A percentile compares a stretch with the other conserved stretches of the same genome.
Conservation (phyloP, 1,140 invertebrate genomes). For the Zaprionus ghesquierei region DNA sequence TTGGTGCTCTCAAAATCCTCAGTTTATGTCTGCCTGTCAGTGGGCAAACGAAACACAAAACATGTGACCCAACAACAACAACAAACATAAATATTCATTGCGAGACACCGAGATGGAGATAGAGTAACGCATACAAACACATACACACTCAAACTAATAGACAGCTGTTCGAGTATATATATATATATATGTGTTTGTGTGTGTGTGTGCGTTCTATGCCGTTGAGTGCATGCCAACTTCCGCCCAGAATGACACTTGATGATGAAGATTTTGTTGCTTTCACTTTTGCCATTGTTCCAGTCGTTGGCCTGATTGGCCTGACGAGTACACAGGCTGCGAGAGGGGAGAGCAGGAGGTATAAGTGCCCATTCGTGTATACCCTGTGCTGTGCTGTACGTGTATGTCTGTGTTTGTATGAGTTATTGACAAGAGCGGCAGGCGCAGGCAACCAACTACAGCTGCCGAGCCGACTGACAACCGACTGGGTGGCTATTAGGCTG, state of each 20-base stretch:
- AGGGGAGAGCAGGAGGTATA: background rate
- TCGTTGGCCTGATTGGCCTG: constrained; percentile 35
- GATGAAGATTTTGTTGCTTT: constrained; percentile 81
- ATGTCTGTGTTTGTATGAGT: constrained; percentile 21
- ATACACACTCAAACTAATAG: constrained; percentile 20
- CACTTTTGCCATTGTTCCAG: constrained; percentile 63
- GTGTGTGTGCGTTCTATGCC: constrained; percentile 12
- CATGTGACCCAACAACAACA: constrained; percentile 39
- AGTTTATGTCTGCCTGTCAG: constrained; percentile 35
- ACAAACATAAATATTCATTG: constrained; percentile 78
- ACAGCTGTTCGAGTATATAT: constrained; percentile 45
- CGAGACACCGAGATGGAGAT: constrained; percentile 24
- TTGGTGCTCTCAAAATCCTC: constrained; percentile 13
- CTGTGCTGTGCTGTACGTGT: background rate
- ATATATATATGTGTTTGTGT: constrained; percentile 22
- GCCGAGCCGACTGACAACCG: constrained; percentile 2
- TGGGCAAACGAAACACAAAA: constrained; percentile 51
- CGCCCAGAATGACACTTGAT: constrained; percentile 79
- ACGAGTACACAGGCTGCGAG: background rate
- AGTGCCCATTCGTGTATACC: constrained; percentile 1
- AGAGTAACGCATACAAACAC: constrained; percentile 25
- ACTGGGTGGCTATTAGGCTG: constrained; percentile 45
- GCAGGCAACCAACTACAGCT: constrained; percentile 33
- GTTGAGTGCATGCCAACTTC: constrained; percentile 64
- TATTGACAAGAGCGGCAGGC: constrained; percentile 36